A percentile compares a stretch with the other conserved stretches of the same genome.
Evolutionary conservation across 2,888 invertebrate genomes (phyloP).

Genomic region (Synergus gifuensis): DNA sequence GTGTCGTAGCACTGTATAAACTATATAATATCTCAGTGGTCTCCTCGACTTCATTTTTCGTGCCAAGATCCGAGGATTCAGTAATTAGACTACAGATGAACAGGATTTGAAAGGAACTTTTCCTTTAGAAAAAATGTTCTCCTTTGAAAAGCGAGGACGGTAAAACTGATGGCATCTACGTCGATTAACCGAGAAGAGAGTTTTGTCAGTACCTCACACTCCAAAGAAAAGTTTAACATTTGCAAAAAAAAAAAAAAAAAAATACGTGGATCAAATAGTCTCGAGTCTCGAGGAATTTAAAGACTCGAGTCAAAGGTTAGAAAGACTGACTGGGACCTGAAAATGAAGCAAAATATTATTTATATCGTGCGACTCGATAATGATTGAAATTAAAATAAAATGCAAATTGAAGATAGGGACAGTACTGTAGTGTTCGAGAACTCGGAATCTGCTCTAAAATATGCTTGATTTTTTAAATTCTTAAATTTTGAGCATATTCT

Average conservation of each 20-base stretch:
- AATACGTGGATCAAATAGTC: conserved; percentile 20
- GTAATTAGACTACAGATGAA: not conserved
- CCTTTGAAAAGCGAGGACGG: not conserved
- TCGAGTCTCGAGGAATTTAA: conserved; percentile 2
- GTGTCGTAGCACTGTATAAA: conserved; percentile 8
- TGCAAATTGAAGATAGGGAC: not conserved
- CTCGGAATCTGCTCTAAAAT: not conserved
- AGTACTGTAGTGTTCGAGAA: not conserved
- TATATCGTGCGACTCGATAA: conserved; percentile 8
- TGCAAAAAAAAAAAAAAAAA: not conserved
- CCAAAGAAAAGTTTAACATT: conserved; percentile 36
- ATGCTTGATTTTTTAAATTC: not conserved
- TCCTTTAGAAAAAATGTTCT: not conserved
- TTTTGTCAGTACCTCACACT: conserved; percentile 2
- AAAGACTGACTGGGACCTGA: conserved; percentile 38
- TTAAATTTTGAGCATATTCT: not conserved
- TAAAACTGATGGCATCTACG: not conserved
- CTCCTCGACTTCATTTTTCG: conserved; percentile 11
- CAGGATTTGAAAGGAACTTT: not conserved
- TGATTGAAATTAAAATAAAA: not conserved
- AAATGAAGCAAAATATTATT: conserved; percentile 21
- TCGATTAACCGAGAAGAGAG: not conserved
- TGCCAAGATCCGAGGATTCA: conserved; percentile 8
- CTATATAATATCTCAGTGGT: not conserved
- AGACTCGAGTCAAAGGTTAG: not conserved